Conservation (phyloP, 1,140 invertebrate genomes). For the Drosophila tsacasi region DNA sequence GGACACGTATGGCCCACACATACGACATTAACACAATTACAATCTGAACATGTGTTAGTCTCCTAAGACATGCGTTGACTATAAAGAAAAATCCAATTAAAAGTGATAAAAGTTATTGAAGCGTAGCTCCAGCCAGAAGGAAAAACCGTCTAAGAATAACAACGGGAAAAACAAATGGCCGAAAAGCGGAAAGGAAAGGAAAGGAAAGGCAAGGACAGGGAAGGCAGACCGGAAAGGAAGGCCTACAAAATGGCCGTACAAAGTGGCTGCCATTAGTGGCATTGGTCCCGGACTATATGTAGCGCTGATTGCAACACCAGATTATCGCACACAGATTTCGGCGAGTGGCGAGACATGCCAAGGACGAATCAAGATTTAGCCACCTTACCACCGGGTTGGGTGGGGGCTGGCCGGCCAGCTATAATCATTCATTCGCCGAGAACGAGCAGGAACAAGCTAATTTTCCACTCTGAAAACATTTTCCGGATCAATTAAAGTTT, state of each 20-base stretch:
- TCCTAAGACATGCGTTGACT: conserved; percentile 76
- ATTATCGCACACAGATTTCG: conserved; percentile 68
- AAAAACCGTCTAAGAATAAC: conserved; percentile 25
- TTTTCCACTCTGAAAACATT: conserved; percentile 51
- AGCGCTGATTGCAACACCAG: conserved; percentile 64
- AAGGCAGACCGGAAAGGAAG: conserved; percentile 31
- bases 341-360: conserved; percentile 30
- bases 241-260: conserved; percentile 59
- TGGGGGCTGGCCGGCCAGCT: neutral
- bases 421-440: conserved; percentile 37
- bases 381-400: neutral
- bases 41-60: conserved; percentile 76
- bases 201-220: neutral
- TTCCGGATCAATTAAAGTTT: conserved; percentile 69
- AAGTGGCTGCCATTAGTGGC: conserved; percentile 74
- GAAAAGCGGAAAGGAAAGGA: neutral
- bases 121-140: conserved; percentile 35
- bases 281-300: conserved; percentile 24
- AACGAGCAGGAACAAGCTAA: conserved; percentile 22
- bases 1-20: conserved; percentile 28
- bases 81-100: conserved; percentile 84
- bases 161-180: conserved; percentile 61
- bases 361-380: conserved; percentile 13
- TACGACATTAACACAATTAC: conserved; percentile 75
- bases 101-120: conserved; percentile 84